Conservation (phyloP, 2,888 invertebrate genomes). For the Yponomeuta plumbellus region DNA sequence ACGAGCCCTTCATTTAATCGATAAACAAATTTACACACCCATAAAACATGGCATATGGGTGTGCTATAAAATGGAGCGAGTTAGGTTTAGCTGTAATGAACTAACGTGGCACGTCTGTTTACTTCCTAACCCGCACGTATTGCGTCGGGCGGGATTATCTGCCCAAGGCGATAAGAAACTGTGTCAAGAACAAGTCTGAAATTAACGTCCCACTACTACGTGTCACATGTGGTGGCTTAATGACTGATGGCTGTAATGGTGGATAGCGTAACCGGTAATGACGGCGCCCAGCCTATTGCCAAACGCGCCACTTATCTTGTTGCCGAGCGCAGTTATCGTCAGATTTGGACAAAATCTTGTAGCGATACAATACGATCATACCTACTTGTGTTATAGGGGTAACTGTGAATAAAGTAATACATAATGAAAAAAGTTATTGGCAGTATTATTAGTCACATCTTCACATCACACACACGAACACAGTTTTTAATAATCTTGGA, state of each 20-base stretch:
- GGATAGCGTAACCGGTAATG: not conserved
- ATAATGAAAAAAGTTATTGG: no score
- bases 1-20: not conserved
- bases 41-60: not conserved
- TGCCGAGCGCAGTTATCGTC: not conserved
- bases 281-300: not conserved
- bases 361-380: not conserved
- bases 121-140: constrained; percentile 8
- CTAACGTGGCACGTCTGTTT: constrained; percentile 2
- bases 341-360: not conserved
- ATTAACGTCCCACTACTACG: constrained; percentile 7
- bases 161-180: constrained; percentile 39
- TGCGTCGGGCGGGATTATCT: constrained; percentile 30
- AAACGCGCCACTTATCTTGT: not conserved
- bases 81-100: not conserved
- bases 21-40: not conserved
- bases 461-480: no score
- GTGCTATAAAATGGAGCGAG: not conserved
- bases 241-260: constrained; percentile 23
- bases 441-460: no score
- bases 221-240: constrained; percentile 18
- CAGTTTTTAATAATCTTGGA: no score
- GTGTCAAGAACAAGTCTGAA: constrained; percentile 41
- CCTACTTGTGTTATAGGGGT: not conserved
- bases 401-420: no score